Percentiles rank a stretch among this genome's conserved stretches.
These are phyloP conservation scores for Mandrillus leucophaeus DNA, from an alignment of 2,113 vertebrate species.

Conservation along the genomic window DNA sequence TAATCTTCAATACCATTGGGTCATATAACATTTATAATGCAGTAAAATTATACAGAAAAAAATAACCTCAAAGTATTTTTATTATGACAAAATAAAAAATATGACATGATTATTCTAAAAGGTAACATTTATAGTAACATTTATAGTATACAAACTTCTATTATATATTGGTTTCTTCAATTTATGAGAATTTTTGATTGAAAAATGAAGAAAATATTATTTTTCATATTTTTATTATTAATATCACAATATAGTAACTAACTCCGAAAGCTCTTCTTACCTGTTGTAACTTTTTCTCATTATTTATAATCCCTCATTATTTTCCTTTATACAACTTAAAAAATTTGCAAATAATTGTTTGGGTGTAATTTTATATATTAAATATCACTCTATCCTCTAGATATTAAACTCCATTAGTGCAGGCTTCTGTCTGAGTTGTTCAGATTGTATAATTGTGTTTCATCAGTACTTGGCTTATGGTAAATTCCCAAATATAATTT, in stretches of 20 bases:
- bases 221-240: slow-evolving; percentile 3
- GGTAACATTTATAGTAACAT: background rate
- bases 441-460: background rate
- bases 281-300: background rate
- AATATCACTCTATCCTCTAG: background rate
- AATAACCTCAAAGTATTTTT: background rate
- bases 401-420: background rate
- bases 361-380: background rate
- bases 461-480: background rate
- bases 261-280: background rate
- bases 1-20: background rate
- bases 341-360: background rate
- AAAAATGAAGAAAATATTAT: background rate
- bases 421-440: background rate
- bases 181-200: background rate
- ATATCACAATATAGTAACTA: background rate
- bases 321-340: background rate
- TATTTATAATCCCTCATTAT: background rate
- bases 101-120: background rate
- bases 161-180: background rate
- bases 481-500: background rate
- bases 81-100: background rate
- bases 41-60: background rate
- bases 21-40: background rate
- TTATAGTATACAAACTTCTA: background rate